phyloP scores from a whole-genome alignment of 2,113 vertebrate genomes.

The Oceanites oceanicus region DNA sequence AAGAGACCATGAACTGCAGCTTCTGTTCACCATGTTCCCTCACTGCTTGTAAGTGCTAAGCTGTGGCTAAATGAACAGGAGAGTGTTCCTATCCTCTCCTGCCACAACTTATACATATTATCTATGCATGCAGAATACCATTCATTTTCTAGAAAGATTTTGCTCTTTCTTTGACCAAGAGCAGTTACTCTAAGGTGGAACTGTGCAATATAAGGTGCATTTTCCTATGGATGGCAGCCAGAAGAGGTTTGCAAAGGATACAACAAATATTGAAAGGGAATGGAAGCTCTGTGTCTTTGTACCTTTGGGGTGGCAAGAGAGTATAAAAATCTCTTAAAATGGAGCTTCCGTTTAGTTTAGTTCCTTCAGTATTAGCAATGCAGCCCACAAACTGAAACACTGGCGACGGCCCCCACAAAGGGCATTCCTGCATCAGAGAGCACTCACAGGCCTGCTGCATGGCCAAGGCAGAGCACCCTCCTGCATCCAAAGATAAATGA shows the following conservation, averaged over 20 bases:
- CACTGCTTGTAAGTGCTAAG: not conserved
- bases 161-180: not conserved
- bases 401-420: not conserved
- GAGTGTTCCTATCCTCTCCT: not conserved
- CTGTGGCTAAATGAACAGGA: not conserved
- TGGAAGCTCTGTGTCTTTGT: not conserved
- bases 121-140: not conserved
- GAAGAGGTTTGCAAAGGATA: not conserved
- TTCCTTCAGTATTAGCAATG: not conserved
- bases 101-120: not conserved
- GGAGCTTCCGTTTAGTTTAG: not conserved
- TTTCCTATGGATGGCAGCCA: not conserved
- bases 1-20: not conserved
- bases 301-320: not conserved
- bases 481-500: not conserved
- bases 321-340: not conserved
- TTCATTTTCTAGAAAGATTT: not conserved
- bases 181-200: not conserved
- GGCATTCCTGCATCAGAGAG: not conserved
- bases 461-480: not conserved
- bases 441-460: not conserved
- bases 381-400: not conserved
- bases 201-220: not conserved
- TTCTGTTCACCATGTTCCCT: not conserved
- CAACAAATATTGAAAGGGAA: not conserved